Base-by-base conservation (phyloP, 23 tunicate species). In the Ciona savignyi region DNA sequence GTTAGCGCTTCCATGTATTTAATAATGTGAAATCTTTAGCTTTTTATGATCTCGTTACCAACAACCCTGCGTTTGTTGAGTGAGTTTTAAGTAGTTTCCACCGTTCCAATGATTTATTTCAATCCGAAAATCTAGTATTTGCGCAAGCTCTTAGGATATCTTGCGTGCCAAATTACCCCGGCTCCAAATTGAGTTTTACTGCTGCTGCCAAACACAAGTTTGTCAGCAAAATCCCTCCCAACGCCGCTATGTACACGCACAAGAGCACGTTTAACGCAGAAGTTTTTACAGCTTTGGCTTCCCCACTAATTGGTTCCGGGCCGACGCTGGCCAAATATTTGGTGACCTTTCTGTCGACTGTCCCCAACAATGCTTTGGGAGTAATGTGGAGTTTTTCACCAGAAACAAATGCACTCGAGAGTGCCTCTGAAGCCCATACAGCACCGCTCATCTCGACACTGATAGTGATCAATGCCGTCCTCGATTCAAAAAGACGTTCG, bases 281-380 rank as follows among this genome's bases (percentile, higher is more conserved):
- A 42, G 56, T 42, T 42, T 42, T 42, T 42, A 42, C 56, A 42
- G 56, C 56, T 42, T 42, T 15, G 56, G 15, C 56, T 42, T 15
- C 11, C 15, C 56, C 11, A 15, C 56, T 42, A 42, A 42, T 42
- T 42, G 56, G 56, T 42, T 42, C 56, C 56, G 56, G 56, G 56
- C 56, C 56, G 56, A 42, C 56, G 56, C 56, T 42, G 56, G 56
- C 56, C 56, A 42, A 42, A 42, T 42, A 42, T 42, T 42, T 42
- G 56, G 56, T 42, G 56, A 42, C 56, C 56, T 42, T 42, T 42
- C 56, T 15, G 56, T 15, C 56, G 56, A 42, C 56, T 42, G 56
- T 42, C 56, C 56, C 56, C 56, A 15, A 42, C 56, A 42, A 42
- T 42, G 56, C 56, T 42, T 42, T 42, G 11, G 56, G 56, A 42